Evolutionary conservation across 2,113 vertebrate species (phyloP), one percentile per base, ranked within the genome.

Genomic region (Telmatochromis sp.): DNA sequence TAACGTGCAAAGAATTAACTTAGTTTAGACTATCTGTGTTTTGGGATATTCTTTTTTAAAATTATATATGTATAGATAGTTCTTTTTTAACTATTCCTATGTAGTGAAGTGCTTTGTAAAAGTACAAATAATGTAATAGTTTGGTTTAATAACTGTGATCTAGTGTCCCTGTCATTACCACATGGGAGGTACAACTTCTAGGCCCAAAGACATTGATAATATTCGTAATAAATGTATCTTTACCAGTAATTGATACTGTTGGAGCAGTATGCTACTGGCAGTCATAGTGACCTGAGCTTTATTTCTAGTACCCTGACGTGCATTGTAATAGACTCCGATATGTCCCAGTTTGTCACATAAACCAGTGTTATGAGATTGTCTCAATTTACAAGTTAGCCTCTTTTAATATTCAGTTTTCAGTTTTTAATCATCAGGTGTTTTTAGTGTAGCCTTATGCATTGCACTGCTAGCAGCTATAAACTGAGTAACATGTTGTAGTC

Each of bases 381-480:
- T 42, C 8, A 23, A 70, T 70, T 23, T 23, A 42, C 37, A 70
- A 42, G 21, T 70, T 23, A 6, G 21, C 21, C 40, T 45, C 21
- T 73, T 23, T 45, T 9, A 45, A 19, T 73, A 45, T 45, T 73
- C 12, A 14, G 7, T 42, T 4, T 70, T 42, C 6, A 13, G 11
- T 45, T 73, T 45, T 26, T 11, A 73, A 45, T 73, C n/a, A 45
- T 42, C 21, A 73, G 1, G 37, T 42, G n/a, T 15, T 15, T 70
- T 70, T 42, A 70, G 12, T 42, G n/a, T 42, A 42, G 12, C 12
- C 37, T 15, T 23, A 42, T 70, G 12, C n/a, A 42, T 26, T 70
- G 65, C 3, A 23, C 37, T 73, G 6, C 0, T 0, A 47, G 23
- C 23, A 47, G 23, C 23, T 31, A 0, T 49, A 49, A 8, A 13